Evolutionary conservation across 1,140 invertebrate genomes (phyloP), one percentile per base, ranked within the genome.

Genomic region (Saxidomus purpurata): DNA sequence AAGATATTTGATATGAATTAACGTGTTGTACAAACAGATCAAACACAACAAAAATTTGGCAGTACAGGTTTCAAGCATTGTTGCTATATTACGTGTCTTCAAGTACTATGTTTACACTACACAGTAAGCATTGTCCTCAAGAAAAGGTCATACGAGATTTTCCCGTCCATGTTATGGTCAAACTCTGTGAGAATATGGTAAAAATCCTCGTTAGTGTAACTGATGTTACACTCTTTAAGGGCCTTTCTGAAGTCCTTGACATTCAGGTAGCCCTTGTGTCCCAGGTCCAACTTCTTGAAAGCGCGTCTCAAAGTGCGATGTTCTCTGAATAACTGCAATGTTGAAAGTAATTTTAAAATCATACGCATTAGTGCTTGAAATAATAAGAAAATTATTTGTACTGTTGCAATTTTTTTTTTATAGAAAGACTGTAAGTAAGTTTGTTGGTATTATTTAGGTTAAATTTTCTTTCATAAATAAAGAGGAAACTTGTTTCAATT

Each of bases 111-210:
- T 40, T 59, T 59, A 76, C 19, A 76, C 25, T 76, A 85, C 38
- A 85, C 36, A 28, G 80, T 55, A 15, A 93, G 86, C 67, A 91
- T 63, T 8, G 89, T 83, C 8, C 38, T 52, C 1, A 94, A 74
- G 82, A 94, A 94, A 19, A 91, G 88, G 0, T 90, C 82, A 61
- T 94, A 94, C 0, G 83, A 83, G 40, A 94, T 90, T 61, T 84
- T 91, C 1, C 93, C 93, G 40, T 91, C 63, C 84, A 93, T 88
- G 34, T 92, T 89, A 9, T 74, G 36, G 63, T 93, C 93, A 87
- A 91, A 94, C 80, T 92, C 90, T 9, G 90, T 83, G 47, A 94
- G 67, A 11, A 94, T 71, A 69, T 93, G 91, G 81, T 90, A 94
- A 52, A 94, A 89, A 59, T 94, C 93, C 28, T 94, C 93, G 36